These are phyloP conservation scores for Salvelinus fontinalis DNA, from an alignment of 2,113 vertebrate genomes.

Conservation along the genomic window DNA sequence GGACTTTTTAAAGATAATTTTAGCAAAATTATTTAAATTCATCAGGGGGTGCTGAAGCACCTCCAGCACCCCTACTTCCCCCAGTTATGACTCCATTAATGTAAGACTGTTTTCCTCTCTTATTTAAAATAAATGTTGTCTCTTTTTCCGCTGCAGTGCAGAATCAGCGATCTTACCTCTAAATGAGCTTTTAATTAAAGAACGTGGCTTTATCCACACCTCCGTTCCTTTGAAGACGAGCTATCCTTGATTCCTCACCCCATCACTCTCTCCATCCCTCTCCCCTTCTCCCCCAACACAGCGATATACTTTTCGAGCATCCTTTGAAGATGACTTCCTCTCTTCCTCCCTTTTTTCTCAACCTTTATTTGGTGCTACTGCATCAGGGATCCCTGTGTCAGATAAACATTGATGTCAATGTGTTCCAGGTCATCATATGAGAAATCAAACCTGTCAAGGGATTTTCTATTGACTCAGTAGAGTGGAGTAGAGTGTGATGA, in stretches of 20 bases:
- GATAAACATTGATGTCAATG: slow-evolving; percentile 29
- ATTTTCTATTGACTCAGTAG: too few species aligned
- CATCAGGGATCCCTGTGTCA: not conserved
- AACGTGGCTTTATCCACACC: slow-evolving; percentile 25
- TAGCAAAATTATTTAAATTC: too few species aligned
- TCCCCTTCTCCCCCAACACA: not conserved
- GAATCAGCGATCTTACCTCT: slow-evolving; percentile 24
- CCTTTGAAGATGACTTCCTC: slow-evolving; percentile 31
- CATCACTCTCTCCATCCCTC: slow-evolving; percentile 6
- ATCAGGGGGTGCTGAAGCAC: too few species aligned
- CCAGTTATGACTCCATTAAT: not conserved
- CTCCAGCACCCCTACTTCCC: too few species aligned
- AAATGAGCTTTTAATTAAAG: slow-evolving; percentile 47
- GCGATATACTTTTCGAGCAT: slow-evolving; percentile 36
- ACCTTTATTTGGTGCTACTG: slow-evolving; percentile 18
- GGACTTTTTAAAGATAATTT: too few species aligned
- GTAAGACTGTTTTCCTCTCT: not conserved
- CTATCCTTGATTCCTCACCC: slow-evolving; percentile 26
- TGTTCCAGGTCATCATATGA: slow-evolving; percentile 11
- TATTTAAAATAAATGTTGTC: too few species aligned
- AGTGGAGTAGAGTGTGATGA: too few species aligned
- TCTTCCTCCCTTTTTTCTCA: slow-evolving; percentile 14
- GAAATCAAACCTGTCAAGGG: slow-evolving; percentile 2
- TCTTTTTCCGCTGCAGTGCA: too few species aligned
- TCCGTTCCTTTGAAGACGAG: slow-evolving; percentile 46